These are phyloP conservation scores for Tauraco hartlaubi DNA, from an alignment of 2,797 vertebrate genomes.

Conservation along the genomic window DNA sequence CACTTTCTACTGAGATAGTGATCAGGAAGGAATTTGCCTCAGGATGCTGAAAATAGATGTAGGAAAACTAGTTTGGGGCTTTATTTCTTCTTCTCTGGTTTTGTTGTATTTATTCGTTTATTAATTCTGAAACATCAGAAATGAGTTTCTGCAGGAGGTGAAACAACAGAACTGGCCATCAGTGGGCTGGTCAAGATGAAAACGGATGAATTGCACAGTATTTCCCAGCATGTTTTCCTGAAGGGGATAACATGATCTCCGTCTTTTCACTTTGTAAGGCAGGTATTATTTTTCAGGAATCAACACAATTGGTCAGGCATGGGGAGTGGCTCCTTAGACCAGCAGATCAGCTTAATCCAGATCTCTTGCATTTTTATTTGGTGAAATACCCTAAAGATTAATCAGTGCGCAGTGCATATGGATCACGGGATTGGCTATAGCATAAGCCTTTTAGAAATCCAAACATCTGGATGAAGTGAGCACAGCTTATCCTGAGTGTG, in stretches of 20 bases:
- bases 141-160: neutral
- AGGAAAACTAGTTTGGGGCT: neutral
- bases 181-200: neutral
- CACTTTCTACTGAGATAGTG: neutral
- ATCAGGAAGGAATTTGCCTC: neutral
- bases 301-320: neutral
- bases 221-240: neutral
- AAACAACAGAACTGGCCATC: neutral
- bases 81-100: neutral
- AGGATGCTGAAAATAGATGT: neutral
- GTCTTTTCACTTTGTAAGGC: neutral
- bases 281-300: neutral
- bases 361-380: constrained; percentile 14
- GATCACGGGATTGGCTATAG: neutral
- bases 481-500: neutral
- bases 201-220: neutral
- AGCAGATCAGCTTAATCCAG: constrained; percentile 19
- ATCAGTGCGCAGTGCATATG: neutral
- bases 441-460: constrained; percentile 39
- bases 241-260: neutral
- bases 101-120: neutral
- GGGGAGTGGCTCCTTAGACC: neutral
- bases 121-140: neutral
- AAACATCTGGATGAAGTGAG: constrained; percentile 19
- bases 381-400: constrained; percentile 17